Evolutionary conservation across 2,113 vertebrate species (phyloP).

Genomic region (Aplodontia rufa): DNA sequence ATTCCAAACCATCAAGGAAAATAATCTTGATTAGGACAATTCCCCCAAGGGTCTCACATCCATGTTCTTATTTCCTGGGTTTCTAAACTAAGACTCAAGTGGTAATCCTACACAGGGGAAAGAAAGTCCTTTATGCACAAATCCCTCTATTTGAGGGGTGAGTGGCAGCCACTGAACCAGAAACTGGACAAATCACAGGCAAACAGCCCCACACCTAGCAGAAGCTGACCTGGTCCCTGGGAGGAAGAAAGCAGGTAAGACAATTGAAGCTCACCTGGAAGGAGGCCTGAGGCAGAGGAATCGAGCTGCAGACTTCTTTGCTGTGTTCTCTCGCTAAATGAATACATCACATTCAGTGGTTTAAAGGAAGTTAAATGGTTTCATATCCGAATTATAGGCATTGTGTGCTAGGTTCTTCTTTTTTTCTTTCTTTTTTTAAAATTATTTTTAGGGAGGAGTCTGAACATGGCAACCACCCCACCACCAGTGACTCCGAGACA

Average conservation of each 20-base stretch:
- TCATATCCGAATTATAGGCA: constrained; percentile 29
- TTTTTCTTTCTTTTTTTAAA: too few species aligned
- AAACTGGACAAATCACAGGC: constrained; percentile 59
- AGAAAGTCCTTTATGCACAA: constrained; percentile 44
- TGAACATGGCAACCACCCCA: too few species aligned
- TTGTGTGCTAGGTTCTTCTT: not conserved
- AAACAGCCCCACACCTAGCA: not conserved
- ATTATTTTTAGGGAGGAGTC: not conserved
- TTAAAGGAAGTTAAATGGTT: constrained; percentile 30
- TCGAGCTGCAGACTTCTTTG: not conserved
- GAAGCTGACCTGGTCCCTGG: constrained; percentile 47
- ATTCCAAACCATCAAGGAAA: not conserved
- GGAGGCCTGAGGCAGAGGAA: constrained; percentile 47
- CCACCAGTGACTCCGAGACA: too few species aligned
- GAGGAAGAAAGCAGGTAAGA: constrained; percentile 58
- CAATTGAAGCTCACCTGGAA: constrained; percentile 66
- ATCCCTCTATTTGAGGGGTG: constrained; percentile 12
- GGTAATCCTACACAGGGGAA: not conserved
- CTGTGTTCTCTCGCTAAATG: constrained; percentile 38
- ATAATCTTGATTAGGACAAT: not conserved
- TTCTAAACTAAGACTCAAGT: constrained; percentile 35
- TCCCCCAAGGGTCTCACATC: not conserved
- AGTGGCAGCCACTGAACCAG: constrained; percentile 49
- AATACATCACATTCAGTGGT: not conserved
- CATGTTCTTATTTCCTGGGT: not conserved